Evolutionary conservation across 2,888 invertebrate species (phyloP), one percentile per base, ranked within the genome.

Genomic region (Callimorpha dominula): DNA sequence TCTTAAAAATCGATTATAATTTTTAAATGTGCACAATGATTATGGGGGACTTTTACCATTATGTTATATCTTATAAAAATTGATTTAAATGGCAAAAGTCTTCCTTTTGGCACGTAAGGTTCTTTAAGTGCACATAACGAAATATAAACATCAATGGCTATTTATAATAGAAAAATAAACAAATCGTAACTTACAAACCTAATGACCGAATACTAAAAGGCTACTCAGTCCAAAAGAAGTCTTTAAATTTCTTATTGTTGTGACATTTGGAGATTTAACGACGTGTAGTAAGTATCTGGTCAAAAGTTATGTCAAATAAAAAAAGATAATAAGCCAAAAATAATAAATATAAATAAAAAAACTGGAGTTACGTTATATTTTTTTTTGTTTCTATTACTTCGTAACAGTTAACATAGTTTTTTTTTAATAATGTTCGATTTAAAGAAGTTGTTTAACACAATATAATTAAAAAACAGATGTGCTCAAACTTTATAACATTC

Each of bases 101-200:
- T 82, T 79, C 81, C 82, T 80, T 73, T 82, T 84, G 83, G 81
- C 78, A 78, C 81, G 82, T 81, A 79, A 80, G 80, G 74, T 82
- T 81, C 85, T 81, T 77, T 80, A 79, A 74, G 74, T 78, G 76
- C 81, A 81, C 78, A 76, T 60, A 74, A 54, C 54, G 42, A 67
- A 78, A 63, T 81, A 85, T 85, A 73, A 80, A 86, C 81, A 82
- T 83, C 78, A 85, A 85, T 78, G 82, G 82, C 70, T 77, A 75
- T 77, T 73, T 60, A 83, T 78, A 81, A 64, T 70, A 40, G 72
- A 64, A 72, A 54, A 75, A 64, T 72, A 54, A 74, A 77, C 68
- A 73, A 15, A 78, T 76, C 70, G 72, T 78, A 84, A 76, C 72
- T 77, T 31, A 60, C 6, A 31, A 2, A 6, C 11, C 11, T 60